Evolutionary conservation across 2,888 invertebrate species (phyloP), one percentile per base, ranked within the genome.

Genomic region (Willowsia nigromaculata): DNA sequence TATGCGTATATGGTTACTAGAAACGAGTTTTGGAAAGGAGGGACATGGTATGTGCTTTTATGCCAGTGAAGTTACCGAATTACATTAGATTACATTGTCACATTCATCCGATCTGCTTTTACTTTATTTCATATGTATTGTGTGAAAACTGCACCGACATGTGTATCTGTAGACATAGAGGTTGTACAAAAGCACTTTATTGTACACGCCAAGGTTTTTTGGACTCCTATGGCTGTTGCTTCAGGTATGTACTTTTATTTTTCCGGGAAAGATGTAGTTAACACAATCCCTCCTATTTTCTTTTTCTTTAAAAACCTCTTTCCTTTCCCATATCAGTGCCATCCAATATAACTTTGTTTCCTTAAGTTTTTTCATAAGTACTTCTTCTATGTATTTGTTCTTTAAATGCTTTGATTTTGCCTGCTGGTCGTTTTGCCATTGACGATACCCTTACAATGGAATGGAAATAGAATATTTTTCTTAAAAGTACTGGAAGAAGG

Each of bases 211-310:
- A 13, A 59, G 59, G 11, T 25, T 25, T 59, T 59, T 27, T 59
- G 56, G 3, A 22, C 65, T 33, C n/a, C 30, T 50, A 18, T 37
- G 25, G 25, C 74, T 85, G 85, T 78, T 85, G 85, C 85, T 85
- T 43, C 82, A 88, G 87, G 87, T 88, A 88, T 82, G n/a, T n/a
- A n/a, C n/a, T n/a, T n/a, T 88, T 88, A 76, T 76, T 84, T 81
- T 65, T 27, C 50, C 7, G 53, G 68, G 43, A 47, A 56, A 82
- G 82, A 82, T 88, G 87, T 74, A 88, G 87, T 88, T 88, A 88
- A 76, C 87, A 82, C 82, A 88, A 88, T 88, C 87, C 87, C 87
- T 74, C 71, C 25, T 50, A 76, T 65, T 80, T 50, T 53, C 80
- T 18, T 71, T 53, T 27, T 43, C n/a, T 53, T 83, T 65, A 65